Evolutionary conservation across 2,797 vertebrate genomes (phyloP).

Genomic region (Hephaestus fuliginosus): DNA sequence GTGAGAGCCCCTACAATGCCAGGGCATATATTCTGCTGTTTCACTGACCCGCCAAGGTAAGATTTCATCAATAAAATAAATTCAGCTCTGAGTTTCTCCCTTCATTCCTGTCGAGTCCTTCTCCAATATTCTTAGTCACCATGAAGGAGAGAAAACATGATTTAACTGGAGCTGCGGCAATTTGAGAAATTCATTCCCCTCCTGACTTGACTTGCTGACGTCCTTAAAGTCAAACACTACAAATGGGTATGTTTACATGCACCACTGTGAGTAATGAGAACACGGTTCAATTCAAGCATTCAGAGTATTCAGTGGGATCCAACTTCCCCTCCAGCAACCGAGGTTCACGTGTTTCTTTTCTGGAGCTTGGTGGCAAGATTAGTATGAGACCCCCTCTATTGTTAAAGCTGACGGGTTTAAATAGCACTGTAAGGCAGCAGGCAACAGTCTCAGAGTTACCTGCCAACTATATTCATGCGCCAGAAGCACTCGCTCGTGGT

Average conservation of each 20-base stretch:
- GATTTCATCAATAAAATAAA: conserved; percentile 53
- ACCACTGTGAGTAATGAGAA: conserved; percentile 11
- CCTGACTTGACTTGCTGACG: conserved; percentile 11
- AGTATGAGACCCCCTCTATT: not conserved
- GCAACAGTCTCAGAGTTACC: not conserved
- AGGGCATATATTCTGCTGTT: conserved; percentile 27
- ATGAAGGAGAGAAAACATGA: conserved; percentile 34
- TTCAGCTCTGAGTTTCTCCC: not conserved
- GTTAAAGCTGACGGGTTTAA: not conserved
- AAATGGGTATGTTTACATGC: conserved; percentile 4
- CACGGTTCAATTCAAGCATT: not conserved
- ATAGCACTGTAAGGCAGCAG: not conserved
- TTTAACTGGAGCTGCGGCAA: conserved; percentile 20
- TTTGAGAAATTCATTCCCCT: conserved; percentile 24
- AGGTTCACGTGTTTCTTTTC: not conserved
- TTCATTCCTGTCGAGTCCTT: conserved; percentile 15
- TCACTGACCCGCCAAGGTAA: conserved; percentile 24
- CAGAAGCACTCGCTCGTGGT: not conserved
- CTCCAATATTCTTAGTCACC: conserved; percentile 25
- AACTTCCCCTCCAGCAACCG: not conserved
- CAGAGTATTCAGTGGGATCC: not conserved
- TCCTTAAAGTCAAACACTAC: conserved; percentile 17
- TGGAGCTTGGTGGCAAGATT: conserved; percentile 4
- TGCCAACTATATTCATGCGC: not conserved
- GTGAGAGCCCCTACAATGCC: conserved; percentile 45